Percentiles rank a stretch among this genome's conserved stretches.
Evolutionary conservation across 2,888 invertebrate genomes (phyloP).

Genomic region (Netelia melanura): DNA sequence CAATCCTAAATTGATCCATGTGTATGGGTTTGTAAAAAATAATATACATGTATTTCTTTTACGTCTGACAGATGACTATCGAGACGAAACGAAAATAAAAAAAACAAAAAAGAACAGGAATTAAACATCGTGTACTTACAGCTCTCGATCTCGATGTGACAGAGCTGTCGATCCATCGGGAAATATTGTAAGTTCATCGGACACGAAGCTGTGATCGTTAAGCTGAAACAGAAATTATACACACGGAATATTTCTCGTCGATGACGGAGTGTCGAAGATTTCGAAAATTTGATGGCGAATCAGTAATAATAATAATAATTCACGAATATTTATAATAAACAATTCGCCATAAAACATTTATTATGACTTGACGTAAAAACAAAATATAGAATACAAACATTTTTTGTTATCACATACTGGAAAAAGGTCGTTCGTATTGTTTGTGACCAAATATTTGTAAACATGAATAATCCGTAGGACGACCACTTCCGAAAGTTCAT

Average conservation of each 20-base stretch:
- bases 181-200: constrained; percentile 98
- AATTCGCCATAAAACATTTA: too few species aligned
- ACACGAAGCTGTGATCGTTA: constrained; percentile 97
- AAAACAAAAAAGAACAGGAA: constrained; percentile 26
- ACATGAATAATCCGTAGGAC: constrained; percentile 1
- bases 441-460: neutral
- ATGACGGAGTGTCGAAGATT: neutral
- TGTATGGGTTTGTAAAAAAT: constrained; percentile 26
- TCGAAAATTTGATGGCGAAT: neutral
- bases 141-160: constrained; percentile 98
- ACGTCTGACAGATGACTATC: constrained; percentile 12
- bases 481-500: constrained; percentile 18
- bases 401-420: too few species aligned
- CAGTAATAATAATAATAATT: too few species aligned
- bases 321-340: too few species aligned
- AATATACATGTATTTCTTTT: neutral
- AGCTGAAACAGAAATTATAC: constrained; percentile 86
- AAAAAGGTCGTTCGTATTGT: too few species aligned
- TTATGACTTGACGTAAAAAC: too few species aligned
- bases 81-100: neutral
- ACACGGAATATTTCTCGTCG: constrained; percentile 1
- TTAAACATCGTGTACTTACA: constrained; percentile 92
- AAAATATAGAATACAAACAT: too few species aligned
- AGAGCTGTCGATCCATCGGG: constrained; percentile 97
- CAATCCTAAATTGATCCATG: constrained; percentile 5